Percentiles rank a stretch among this genome's conserved stretches.
Conservation (phyloP, 2,888 invertebrate species). For the Ennomos quercinarius region DNA sequence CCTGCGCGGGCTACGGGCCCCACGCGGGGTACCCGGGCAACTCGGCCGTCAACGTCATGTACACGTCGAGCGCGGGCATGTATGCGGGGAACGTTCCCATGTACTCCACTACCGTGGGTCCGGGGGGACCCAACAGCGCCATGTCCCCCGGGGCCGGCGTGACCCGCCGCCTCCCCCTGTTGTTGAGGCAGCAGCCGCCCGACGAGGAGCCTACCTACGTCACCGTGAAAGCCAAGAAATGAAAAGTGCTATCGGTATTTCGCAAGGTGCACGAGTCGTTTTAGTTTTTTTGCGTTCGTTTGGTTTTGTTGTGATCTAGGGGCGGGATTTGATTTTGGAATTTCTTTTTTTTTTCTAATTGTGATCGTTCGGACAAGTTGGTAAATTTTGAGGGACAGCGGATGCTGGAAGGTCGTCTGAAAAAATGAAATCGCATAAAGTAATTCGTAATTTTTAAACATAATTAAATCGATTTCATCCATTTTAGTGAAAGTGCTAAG, state of each 20-base stretch:
- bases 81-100: conserved; percentile 32
- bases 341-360: conserved; percentile 6
- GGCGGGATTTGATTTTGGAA: conserved; percentile 14
- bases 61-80: conserved; percentile 30
- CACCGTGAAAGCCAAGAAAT: conserved; percentile 73
- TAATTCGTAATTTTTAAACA: conserved; percentile 2
- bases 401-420: too few species aligned
- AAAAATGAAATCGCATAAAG: too few species aligned
- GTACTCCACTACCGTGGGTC: conserved; percentile 18
- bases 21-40: conserved; percentile 4
- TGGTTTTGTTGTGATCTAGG: conserved; percentile 28
- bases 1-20: conserved; percentile 1
- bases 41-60: conserved; percentile 34
- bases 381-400: too few species aligned
- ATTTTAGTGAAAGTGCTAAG: neutral
- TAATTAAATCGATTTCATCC: neutral
- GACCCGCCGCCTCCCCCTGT: conserved; percentile 49
- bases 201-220: conserved; percentile 64
- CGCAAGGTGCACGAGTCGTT: conserved; percentile 79
- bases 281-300: conserved; percentile 39
- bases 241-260: conserved; percentile 79
- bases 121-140: conserved; percentile 1
- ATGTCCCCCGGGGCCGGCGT: conserved; percentile 24
- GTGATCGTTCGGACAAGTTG: neutral
- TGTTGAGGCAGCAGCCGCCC: conserved; percentile 42